Percentiles rank a stretch among this genome's conserved stretches.
Evolutionary conservation across 2,888 invertebrate species (phyloP).

Genomic region (Ophonus ardosiacus): DNA sequence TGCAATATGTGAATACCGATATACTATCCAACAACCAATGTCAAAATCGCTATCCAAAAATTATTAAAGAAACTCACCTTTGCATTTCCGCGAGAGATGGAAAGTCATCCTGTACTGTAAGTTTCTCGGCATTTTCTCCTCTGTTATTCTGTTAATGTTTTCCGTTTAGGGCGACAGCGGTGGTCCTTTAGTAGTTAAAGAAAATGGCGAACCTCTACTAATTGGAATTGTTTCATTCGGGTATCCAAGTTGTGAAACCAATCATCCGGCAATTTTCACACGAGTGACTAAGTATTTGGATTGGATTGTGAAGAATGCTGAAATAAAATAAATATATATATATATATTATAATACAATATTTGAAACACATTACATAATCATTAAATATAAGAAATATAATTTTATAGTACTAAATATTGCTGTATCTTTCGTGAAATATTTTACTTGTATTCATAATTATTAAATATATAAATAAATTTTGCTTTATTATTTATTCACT

Average conservation of each 20-base stretch:
- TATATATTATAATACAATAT: background rate
- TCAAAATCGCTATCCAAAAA: constrained; percentile 51
- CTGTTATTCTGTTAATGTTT: background rate
- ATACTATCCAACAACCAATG: constrained; percentile 20
- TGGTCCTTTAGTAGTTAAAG: constrained; percentile 67
- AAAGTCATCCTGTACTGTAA: constrained; percentile 68
- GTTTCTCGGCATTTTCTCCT: constrained; percentile 5
- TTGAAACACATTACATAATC: background rate
- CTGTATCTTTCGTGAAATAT: no score
- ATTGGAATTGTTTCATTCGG: constrained; percentile 70
- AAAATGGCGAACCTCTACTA: constrained; percentile 64
- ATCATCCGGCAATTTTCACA: constrained; percentile 69
- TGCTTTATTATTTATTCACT: no score
- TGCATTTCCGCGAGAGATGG: constrained; percentile 66
- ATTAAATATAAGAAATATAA: no score
- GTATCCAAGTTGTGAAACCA: constrained; percentile 67
- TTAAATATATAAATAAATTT: no score
- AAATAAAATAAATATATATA: constrained; percentile 8
- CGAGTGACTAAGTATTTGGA: constrained; percentile 68
- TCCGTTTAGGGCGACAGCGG: constrained; percentile 70
- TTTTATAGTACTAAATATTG: no score
- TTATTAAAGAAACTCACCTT: constrained; percentile 65
- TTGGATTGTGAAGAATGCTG: constrained; percentile 66
- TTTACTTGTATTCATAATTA: no score
- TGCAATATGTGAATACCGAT: constrained; percentile 37